Evolutionary conservation across 2,888 invertebrate genomes (phyloP), one percentile per base, ranked within the genome.

Genomic region (Tenthredo livida): DNA sequence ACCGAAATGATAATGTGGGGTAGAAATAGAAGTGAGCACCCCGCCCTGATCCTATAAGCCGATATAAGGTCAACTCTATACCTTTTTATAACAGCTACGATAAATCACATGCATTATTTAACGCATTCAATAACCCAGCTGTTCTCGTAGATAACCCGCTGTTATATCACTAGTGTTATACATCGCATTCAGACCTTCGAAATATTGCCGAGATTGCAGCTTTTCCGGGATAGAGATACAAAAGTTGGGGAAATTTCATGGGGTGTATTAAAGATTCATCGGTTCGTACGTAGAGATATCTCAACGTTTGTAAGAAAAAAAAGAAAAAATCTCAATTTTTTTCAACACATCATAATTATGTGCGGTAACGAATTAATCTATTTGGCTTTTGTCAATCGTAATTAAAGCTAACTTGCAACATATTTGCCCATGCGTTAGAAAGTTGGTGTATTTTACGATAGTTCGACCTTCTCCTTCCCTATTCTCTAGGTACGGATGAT

Each of bases 51-150:
- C 37, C 70, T 61, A 15, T 37, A 9, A 37, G 7, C 37, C 70
- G 70, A 54, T n/a, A 70, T 37, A 37, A 40, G 37, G 37, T 70
- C 21, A 10, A 47, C 21, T 25, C 29, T 15, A n/a, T 12, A 9
- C 47, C 21, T 47, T 75, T 75, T 75, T 29, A 47, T 43, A 25
- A 75, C n/a, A 47, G 25, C 37, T 37, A 43, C 43, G n/a, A 72
- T 40, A 75, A 33, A 75, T 75, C 47, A 25, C 75, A 75, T 75
- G 75, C 47, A 75, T 75, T 15, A 75, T 75, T 75, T 50, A 75
- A 40, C 43, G 47, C 47, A 47, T 75, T 75, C 75, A 75, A 43
- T 47, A 47, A 37, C 43, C 43, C 75, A 43, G 47, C 47, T 47
- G 75, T 25, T 75, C 3, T 75, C 75, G 25, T 29, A 75, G 75